A percentile compares a stretch with the other conserved stretches of the same genome.
Conservation (phyloP, 1,140 invertebrate genomes). For the Aporrectodea caliginosa region DNA sequence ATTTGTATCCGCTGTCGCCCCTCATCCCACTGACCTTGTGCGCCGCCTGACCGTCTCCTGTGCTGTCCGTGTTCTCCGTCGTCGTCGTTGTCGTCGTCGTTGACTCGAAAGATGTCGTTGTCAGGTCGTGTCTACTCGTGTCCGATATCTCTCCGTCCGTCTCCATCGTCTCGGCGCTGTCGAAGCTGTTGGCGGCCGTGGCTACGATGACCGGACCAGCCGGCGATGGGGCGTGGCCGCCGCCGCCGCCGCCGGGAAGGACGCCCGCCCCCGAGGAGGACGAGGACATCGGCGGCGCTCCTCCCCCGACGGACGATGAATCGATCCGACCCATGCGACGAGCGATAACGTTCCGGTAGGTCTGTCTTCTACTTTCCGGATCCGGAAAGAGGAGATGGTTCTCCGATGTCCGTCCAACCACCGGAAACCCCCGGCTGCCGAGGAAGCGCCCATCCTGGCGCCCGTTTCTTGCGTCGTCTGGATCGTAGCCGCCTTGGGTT, state of each 20-base stretch:
- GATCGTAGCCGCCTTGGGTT: too few relatives aligned
- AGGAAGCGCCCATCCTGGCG: background rate
- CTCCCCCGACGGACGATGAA: conserved; percentile 17
- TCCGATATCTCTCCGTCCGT: conserved; percentile 47
- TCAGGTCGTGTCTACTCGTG: conserved; percentile 55
- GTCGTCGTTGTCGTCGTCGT: conserved; percentile 51
- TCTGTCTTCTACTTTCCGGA: background rate
- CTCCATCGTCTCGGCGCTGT: background rate
- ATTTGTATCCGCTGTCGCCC: background rate
- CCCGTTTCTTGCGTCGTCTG: too few relatives aligned
- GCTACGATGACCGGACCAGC: too few relatives aligned
- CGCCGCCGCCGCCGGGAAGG: background rate
- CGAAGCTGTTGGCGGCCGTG: background rate
- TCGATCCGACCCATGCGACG: background rate
- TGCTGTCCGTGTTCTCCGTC: conserved; percentile 51
- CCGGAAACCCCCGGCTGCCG: background rate
- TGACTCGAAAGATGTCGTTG: conserved; percentile 57
- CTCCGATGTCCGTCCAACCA: background rate
- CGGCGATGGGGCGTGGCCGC: conserved; percentile 33
- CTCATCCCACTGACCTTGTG: conserved; percentile 35
- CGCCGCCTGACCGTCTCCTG: conserved; percentile 51
- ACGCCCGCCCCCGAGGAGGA: conserved; percentile 34
- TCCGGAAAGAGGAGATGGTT: background rate
- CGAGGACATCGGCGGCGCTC: conserved; percentile 21
- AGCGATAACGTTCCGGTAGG: background rate